Base-by-base conservation (phyloP, 2,797 vertebrate genomes). In the Melopsittacus undulatus region DNA sequence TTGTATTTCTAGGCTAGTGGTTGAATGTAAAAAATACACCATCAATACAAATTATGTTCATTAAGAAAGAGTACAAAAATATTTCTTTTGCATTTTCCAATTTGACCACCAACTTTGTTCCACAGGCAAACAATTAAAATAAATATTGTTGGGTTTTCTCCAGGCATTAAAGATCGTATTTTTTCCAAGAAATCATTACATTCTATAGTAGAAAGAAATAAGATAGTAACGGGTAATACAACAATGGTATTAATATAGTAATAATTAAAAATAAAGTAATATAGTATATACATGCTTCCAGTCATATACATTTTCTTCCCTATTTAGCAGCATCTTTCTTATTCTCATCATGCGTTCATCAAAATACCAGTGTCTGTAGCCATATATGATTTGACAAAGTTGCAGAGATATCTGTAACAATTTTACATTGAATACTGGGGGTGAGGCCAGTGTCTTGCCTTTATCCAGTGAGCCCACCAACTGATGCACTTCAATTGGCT, bases 361-460 rank as follows among this genome's bases (percentile, higher is more conserved):
- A 64, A 69, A 85, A 61, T 26, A 45, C 8, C 29, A 19, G 24
- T 2, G 1, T 34, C 24, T 40, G 34, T 43, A 49, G 19, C 67
- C 29, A 6, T 17, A 16, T 15, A 23, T 7, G 32, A 49, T 52
- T 73, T 49, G 45, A 56, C 36, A 45, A 61, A 88, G n/a, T 11
- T 49, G 32, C 36, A 23, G 46, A 66, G 32, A 29, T 54, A 13
- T 10, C 13, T 73, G 27, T 62, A 69, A 22, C 4, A 5, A 4
- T 30, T 73, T 57, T 46, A 2, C 1, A 0, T 10, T 17, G 29
- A 34, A 23, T 36, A 17, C 4, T 3, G 10, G 32, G 24, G 9
- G 36, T 46, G 42, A 67, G 20, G 13, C 62, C 22, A 27, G 40
- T n/a, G 29, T 7, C 20, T 75, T 74, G 23, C 21, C 42, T 74